Evolutionary conservation across 2,888 invertebrate species (phyloP), one percentile per base, ranked within the genome.

Genomic region (Tetragonisca angustula): DNA sequence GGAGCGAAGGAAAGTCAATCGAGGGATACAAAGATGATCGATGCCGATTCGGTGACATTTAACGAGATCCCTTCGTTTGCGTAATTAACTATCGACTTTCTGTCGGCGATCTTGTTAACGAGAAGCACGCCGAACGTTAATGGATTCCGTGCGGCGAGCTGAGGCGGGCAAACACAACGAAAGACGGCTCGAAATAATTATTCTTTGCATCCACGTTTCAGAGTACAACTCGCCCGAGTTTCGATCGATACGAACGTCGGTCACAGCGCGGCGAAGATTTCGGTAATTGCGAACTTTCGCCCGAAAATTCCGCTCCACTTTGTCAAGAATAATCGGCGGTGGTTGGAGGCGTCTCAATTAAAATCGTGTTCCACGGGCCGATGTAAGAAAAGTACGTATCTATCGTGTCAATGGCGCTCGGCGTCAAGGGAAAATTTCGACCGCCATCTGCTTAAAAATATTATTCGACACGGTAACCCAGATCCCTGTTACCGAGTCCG

Each of bases 31-130:
- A 43, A 43, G 43, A 19, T 19, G 69, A 69, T 79, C 81, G 68
- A 70, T 73, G 27, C 69, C 62, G 70, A 64, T 65, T 74, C 69
- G 27, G 49, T 27, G 69, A 64, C 79, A 76, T 79, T 86, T 83
- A 85, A 89, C 89, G 82, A 69, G 86, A 86, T 81, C 86, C 84
- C 86, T 85, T 86, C 88, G 83, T 89, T 89, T 83, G 81, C 87
- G 81, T 88, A 89, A 89, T 89, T 88, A 88, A 88, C 88, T 87
- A 89, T 87, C 87, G 87, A 87, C 87, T 89, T 89, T 86, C 87
- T 68, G 89, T 89, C 86, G 86, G 59, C 84, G 79, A 81, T 79
- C 84, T 87, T 79, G 88, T 89, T 88, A 88, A 85, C 89, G 85
- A 89, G 85, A 87, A 77, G 65, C 84, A 81, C 77, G 72, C 54